phyloP scores from a whole-genome alignment of 2,888 invertebrate species.

The Carabus problematicus region DNA sequence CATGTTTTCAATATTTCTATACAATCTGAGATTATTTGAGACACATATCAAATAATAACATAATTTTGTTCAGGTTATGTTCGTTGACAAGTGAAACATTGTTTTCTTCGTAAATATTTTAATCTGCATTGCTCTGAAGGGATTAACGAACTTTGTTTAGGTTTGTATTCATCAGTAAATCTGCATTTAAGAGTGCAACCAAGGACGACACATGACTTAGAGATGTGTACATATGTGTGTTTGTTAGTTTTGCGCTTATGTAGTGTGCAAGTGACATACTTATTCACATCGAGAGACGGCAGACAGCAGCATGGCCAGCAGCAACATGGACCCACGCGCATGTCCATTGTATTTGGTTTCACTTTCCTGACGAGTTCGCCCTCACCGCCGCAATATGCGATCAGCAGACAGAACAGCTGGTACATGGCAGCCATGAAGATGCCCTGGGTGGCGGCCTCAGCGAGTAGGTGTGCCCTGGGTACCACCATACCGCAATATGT shows the following conservation, averaged over 20 bases:
- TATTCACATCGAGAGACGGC: conserved; percentile 65
- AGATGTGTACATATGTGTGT: too few species aligned
- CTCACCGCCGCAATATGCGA: conserved; percentile 70
- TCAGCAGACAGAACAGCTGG: conserved; percentile 71
- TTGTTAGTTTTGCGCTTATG: conserved; percentile 1
- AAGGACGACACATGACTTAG: too few species aligned
- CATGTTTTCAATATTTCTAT: too few species aligned
- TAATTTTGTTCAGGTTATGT: not conserved
- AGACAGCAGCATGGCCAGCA: conserved; percentile 75
- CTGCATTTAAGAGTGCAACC: too few species aligned
- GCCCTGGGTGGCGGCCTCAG: conserved; percentile 74
- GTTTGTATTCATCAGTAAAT: too few species aligned
- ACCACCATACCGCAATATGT: conserved; percentile 66
- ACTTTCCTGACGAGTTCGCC: conserved; percentile 66
- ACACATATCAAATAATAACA: not conserved
- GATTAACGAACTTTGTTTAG: too few species aligned
- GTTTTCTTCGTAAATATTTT: too few species aligned
- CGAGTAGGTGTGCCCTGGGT: conserved; percentile 70
- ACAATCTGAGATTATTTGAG: too few species aligned
- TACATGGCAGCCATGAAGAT: conserved; percentile 74
- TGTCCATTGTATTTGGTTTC: conserved; percentile 66
- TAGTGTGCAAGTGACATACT: conserved; percentile 62
- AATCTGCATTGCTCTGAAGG: too few species aligned
- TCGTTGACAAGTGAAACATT: too few species aligned
- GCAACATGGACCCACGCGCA: conserved; percentile 73